Percentiles rank a stretch among this genome's conserved stretches.
phyloP scores from a whole-genome alignment of 1,140 invertebrate genomes.

The Ceratina calcarata region DNA sequence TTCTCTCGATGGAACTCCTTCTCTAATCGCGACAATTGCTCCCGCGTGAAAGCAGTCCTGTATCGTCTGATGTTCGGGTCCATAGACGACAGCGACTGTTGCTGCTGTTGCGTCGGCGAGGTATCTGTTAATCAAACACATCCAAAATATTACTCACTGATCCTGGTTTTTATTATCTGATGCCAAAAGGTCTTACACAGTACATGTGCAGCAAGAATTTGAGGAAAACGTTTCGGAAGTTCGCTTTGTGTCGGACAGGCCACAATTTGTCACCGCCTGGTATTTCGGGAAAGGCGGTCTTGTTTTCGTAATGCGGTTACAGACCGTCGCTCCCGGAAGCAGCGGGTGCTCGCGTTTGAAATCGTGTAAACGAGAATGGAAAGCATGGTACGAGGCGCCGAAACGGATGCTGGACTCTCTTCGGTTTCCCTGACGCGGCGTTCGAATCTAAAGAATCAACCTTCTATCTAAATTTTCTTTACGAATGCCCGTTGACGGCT shows the following conservation, averaged over 20 bases:
- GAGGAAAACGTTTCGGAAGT: background rate
- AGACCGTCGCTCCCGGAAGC: background rate
- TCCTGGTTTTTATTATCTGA: background rate
- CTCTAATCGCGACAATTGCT: constrained; percentile 96
- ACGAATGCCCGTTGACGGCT: too few species aligned
- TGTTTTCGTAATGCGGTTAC: constrained; percentile 14
- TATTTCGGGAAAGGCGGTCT: background rate
- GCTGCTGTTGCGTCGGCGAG: constrained; percentile 35
- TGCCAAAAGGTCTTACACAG: background rate
- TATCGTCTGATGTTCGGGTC: constrained; percentile 92
- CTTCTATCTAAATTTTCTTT: background rate
- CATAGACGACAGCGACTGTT: constrained; percentile 71
- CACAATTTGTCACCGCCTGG: background rate
- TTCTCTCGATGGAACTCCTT: constrained; percentile 99
- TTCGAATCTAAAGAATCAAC: too few species aligned
- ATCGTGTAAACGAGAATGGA: constrained; percentile 7
- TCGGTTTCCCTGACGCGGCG: too few species aligned
- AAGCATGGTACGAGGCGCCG: too few species aligned
- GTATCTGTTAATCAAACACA: background rate
- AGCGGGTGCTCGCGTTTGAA: constrained; percentile 15
- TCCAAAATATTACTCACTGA: background rate
- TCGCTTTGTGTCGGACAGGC: background rate
- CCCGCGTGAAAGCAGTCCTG: constrained; percentile 97
- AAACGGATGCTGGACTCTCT: background rate
- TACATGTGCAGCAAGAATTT: background rate